Evolutionary conservation across 2,113 vertebrate genomes (phyloP), one percentile per base, ranked within the genome.

Genomic region (Epinephelus cyanopodus): DNA sequence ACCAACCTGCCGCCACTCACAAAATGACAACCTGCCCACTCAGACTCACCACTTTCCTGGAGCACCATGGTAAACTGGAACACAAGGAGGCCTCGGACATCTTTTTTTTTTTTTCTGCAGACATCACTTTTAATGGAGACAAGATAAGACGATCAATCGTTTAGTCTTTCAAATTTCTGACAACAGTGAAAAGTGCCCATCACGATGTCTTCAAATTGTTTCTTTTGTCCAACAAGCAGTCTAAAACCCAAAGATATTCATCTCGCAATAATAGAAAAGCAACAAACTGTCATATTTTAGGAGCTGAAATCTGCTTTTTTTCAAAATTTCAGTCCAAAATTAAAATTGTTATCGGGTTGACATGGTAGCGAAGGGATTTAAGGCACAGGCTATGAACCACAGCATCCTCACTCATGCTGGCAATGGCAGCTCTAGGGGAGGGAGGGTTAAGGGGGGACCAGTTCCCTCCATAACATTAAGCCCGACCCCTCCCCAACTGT

Each of bases 11-110:
- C 82, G 53, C 23, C 8, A 1, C 23, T 69, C 66, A 60, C 64
- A 66, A 64, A 82, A 66, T 67, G 70, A 87, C 58, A 61, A 23
- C 73, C 63, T 58, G 60, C 42, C 58, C n/a, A 8, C 74, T 75
- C 66, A 81, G 45, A 56, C 25, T 19, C 79, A 60, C 60, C 66
- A 13, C 52, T 79, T 73, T 53, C 17, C 75, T 42, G 23, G 48
- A 71, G 73, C 19, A 65, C 17, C 37, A 6, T 15, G 45, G 39
- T 11, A 25, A 45, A 56, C 11, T 25, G 25, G 5, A 50, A 10
- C 37, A 37, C 33, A 15, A 56, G 19, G 61, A 66, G 29, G 47
- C 18, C 27, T 33, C 1, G 4, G 21, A 72, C 6, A 56, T 10
- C 19, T 12, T 33, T 33, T 5, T 11, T 0, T 12, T 33, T 47